Evolutionary conservation across 2,797 vertebrate species (phyloP), one percentile per base, ranked within the genome.

Genomic region (Danio tinwini): DNA sequence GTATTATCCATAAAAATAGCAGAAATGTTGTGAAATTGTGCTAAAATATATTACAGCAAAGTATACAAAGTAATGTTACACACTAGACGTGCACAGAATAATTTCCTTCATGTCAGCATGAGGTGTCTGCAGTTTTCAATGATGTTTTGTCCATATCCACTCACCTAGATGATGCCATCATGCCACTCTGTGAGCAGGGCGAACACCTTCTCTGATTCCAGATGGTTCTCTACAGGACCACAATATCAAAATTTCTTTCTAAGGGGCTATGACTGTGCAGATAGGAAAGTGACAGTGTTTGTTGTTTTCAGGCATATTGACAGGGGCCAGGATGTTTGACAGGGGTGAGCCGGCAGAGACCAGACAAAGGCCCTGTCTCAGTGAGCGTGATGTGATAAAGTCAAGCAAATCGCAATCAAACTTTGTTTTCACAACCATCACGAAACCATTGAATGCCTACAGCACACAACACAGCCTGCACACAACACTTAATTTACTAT

Each of bases 101-200:
- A 5, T 68, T 50, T 47, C 21, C 45, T 50, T 7, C 16, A 45
- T 29, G 19, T 29, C 65, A 50, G 19, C 2, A 50, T n/a, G 45
- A 39, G 21, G 21, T 49, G 2, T 6, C 21, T 6, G 47, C 47
- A 68, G 8, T 5, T 21, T 50, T 68, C 8, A 10, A 1, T 37
- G 14, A 50, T 50, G 19, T 50, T 68, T n/a, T 68, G 65, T 8
- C 21, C 47, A 68, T 21, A 50, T 47, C 11, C 17, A 21, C 17
- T 65, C 17, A 50, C 19, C 45, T 37, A 68, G 45, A 68, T 50
- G 21, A 68, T 68, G 19, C 13, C 65, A 68, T 68, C 14, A 37
- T 68, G 47, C 16, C 47, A 49, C 19, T 37, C 13, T 37, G 13
- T 68, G 45, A 50, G 45, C 21, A 49, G 2, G 5, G 29, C 29